Evolutionary conservation across 2,113 vertebrate species (phyloP).

Genomic region (Picathartes gymnocephalus): DNA sequence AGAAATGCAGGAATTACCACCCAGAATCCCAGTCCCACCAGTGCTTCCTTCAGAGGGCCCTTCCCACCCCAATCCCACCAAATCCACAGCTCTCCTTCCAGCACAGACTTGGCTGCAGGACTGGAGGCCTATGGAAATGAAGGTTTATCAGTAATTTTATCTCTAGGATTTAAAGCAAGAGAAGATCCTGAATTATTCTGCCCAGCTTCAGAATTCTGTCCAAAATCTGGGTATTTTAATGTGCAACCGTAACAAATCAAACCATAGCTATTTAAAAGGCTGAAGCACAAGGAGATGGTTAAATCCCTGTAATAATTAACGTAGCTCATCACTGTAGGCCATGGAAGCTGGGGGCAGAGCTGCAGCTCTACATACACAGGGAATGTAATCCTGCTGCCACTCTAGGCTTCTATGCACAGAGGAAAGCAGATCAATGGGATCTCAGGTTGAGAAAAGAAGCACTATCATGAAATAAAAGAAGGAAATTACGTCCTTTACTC

Average conservation of each 20-base stretch:
- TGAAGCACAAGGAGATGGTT: background rate
- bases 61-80: background rate
- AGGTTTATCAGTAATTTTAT: background rate
- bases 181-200: background rate
- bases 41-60: background rate
- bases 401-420: background rate
- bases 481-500: background rate
- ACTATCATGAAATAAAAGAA: background rate
- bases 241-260: background rate
- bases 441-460: slow-evolving; percentile 4
- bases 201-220: background rate
- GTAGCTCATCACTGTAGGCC: background rate
- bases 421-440: background rate
- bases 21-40: background rate
- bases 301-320: background rate
- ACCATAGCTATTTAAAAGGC: background rate
- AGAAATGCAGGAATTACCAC: background rate
- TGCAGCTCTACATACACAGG: background rate
- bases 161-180: background rate
- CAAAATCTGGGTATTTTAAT: background rate
- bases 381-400: background rate
- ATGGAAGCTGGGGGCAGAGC: background rate
- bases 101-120: background rate
- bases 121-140: background rate
- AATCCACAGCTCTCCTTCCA: background rate